Base-by-base conservation (phyloP, 2,113 vertebrate genomes). In the Acrocephalus arundinaceus region DNA sequence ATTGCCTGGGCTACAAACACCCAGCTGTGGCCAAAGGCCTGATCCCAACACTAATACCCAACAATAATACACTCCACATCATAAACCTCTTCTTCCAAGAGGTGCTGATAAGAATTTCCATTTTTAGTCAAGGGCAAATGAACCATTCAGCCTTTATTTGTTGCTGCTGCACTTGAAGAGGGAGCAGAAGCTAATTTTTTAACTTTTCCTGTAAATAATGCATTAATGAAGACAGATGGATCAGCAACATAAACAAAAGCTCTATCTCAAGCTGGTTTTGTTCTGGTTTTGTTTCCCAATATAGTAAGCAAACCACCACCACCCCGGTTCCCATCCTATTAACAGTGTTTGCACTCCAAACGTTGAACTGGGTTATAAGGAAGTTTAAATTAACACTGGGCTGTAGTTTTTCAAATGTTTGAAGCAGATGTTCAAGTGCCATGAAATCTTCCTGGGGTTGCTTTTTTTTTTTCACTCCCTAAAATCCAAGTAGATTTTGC, bases 381-480 rank as follows among this genome's bases (percentile, higher is more conserved):
- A 98, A 98, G 98, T 98, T 98, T 97, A 98, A 98, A 97, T 95
- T 98, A 97, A 91, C 96, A 94, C 90, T 70, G 95, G 94, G 92
- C 97, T 97, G 95, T 67, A 58, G 15, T 96, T 97, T 96, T 97
- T 97, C 97, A 98, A 98, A 98, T 67, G 95, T 87, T 96, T 84
- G 67, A 67, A 97, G 80, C 96, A 97, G 97, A 98, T 97, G 97
- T 96, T 97, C 96, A 92, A 87, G 73, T 97, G 97, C 88, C 97
- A 97, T 52, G 84, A 97, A 95, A 96, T 90, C 67, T 70, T 81
- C 48, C 46, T 67, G 37, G 37, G 37, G 37, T 39, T 39, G 37
- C 37, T 39, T 1, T 39, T 13, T 35, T 17, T 31, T 59, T 8
- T 8, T 0, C 0, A 1, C 4, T 10, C 11, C 18, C 6, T 23